Base-by-base conservation (phyloP, 1,140 invertebrate genomes). In the Drosophila nigrodunni region DNA sequence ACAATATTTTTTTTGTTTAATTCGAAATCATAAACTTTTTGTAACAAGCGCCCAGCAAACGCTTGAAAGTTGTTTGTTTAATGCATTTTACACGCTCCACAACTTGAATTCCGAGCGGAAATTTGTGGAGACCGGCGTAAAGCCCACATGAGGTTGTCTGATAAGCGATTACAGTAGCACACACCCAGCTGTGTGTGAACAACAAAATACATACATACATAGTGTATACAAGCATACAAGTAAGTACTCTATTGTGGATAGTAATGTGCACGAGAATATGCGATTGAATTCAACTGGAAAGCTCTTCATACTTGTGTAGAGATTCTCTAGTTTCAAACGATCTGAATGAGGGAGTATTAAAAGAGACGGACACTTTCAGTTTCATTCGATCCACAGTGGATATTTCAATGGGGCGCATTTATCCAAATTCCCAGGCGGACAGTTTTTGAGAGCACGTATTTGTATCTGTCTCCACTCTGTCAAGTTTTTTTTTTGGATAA, bases 1-100 rank as follows among this genome's bases (percentile, higher is more conserved):
- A 88, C 83, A 87, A 72, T 87, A 79, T 78, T 87, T 87, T 87
- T 88, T 87, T 87, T 87, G 83, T 88, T 87, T 88, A 88, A 88
- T 78, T 67, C 80, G 74, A 88, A 88, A 88, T 89, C 73, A 87
- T 88, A 89, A 88, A 88, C 83, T 88, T 88, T 88, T 88, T 67
- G 74, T 89, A 88, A 67, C 83, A 88, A 88, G 85, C 80, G 85
- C 80, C 13, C 83, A 88, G 83, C 69, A 88, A 88, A 52, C 83
- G 70, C 87, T 80, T 77, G 83, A 88, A 88, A 89, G 82, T 60
- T 69, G 69, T 88, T 88, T 87, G 79, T 58, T 54, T 11, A 73
- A 67, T 88, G 83, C 82, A 86, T 62, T 78, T 73, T 44, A 70
- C 78, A 52, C 78, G 82, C 70, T 50, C 57, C 82, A 71, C 67